These are phyloP conservation scores for Benitochromis conjunctus DNA, from an alignment of 2,113 vertebrate species.

Conservation along the genomic window DNA sequence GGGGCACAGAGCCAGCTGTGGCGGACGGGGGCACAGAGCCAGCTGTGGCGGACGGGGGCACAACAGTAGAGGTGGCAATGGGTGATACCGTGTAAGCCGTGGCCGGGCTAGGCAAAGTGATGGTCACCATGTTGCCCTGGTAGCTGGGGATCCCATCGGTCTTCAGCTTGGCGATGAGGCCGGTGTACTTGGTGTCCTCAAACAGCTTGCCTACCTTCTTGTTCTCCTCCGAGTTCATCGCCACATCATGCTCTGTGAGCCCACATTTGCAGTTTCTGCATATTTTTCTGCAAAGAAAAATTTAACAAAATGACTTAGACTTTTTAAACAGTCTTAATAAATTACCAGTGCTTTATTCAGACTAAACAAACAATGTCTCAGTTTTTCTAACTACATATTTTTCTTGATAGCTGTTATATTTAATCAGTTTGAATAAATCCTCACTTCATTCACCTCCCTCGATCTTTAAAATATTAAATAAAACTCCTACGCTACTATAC, in stretches of 20 bases:
- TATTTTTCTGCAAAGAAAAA: conserved; percentile 82
- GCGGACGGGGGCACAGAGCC: background rate
- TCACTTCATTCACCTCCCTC: background rate
- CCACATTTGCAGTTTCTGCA: conserved; percentile 97
- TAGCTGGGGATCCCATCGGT: conserved; percentile 85
- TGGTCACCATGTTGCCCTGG: conserved; percentile 83
- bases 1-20: background rate
- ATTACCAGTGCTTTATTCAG: background rate
- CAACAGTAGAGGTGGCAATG: background rate
- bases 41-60: background rate
- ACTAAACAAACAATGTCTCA: background rate
- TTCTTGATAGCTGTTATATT: background rate
- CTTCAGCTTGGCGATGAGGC: conserved; percentile 93
- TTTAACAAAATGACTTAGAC: background rate
- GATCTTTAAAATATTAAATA: background rate
- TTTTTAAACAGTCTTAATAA: background rate
- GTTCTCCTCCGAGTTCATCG: conserved; percentile 85
- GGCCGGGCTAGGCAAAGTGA: conserved; percentile 77
- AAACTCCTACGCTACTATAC: background rate
- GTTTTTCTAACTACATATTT: background rate
- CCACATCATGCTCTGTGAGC: conserved; percentile 89
- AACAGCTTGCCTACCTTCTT: conserved; percentile 94
- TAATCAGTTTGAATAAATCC: background rate
- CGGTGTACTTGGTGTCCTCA: conserved; percentile 94
- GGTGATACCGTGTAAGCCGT: conserved; percentile 21